A percentile compares a stretch with the other conserved stretches of the same genome.
These are phyloP conservation scores for Pampus argenteus DNA, from an alignment of 2,797 vertebrate genomes.

Conservation along the genomic window DNA sequence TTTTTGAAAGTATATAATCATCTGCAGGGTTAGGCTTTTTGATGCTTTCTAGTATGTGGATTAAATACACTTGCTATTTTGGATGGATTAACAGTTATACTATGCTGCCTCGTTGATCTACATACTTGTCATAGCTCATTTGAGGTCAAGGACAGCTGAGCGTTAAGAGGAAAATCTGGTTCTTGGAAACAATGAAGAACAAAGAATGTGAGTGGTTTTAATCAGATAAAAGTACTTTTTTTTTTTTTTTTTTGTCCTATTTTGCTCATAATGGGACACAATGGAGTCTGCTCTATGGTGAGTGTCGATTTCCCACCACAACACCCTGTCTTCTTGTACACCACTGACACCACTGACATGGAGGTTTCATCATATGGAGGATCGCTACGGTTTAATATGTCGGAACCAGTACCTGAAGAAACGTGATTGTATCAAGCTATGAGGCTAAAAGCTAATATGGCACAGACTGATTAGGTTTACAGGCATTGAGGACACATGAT, in stretches of 20 bases:
- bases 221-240: constrained; percentile 1
- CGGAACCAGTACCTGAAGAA: not conserved
- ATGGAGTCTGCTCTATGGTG: constrained; percentile 4
- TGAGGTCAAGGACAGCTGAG: not conserved
- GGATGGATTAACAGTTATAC: not conserved
- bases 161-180: constrained; percentile 18
- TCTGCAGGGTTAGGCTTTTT: not conserved
- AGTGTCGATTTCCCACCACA: constrained; percentile 31
- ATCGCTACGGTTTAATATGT: not conserved
- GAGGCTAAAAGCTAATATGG: not conserved
- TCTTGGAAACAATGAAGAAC: constrained; percentile 25
- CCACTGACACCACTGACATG: constrained; percentile 15
- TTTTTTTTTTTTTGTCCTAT: not conserved
- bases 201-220: constrained; percentile 15
- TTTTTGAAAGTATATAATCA: not conserved
- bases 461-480: not conserved
- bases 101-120: not conserved
- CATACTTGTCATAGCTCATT: constrained; percentile 22
- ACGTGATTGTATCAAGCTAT: not conserved
- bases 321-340: not conserved
- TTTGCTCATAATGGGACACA: constrained; percentile 16
- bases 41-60: not conserved
- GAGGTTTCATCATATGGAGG: constrained; percentile 19
- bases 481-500: not conserved
- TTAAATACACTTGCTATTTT: not conserved